phyloP scores from a whole-genome alignment of 2,888 invertebrate genomes.

The Zonitis immaculata region DNA sequence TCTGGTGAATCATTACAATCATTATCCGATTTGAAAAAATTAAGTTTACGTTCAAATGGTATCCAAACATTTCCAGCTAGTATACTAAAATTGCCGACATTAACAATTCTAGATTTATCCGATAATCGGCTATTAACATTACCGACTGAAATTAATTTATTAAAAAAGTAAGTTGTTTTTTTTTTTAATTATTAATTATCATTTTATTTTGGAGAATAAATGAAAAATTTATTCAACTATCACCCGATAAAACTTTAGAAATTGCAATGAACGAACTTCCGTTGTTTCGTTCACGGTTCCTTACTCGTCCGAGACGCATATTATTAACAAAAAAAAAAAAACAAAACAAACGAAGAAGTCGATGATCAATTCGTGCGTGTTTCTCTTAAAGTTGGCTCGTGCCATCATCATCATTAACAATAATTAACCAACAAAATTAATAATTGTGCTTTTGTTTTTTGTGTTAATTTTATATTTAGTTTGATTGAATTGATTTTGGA shows the following conservation, averaged over 20 bases:
- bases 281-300: slow-evolving; percentile 41
- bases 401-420: slow-evolving; percentile 7
- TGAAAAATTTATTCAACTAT: no score
- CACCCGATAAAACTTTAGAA: slow-evolving; percentile 23
- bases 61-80: slow-evolving; percentile 58
- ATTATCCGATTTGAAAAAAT: slow-evolving; percentile 42
- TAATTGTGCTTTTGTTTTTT: background rate
- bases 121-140: slow-evolving; percentile 62
- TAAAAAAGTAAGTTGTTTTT: slow-evolving; percentile 51
- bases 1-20: slow-evolving; percentile 43
- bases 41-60: slow-evolving; percentile 53
- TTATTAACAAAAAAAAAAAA: slow-evolving; percentile 37
- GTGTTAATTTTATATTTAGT: slow-evolving; percentile 51
- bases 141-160: slow-evolving; percentile 59
- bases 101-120: slow-evolving; percentile 64
- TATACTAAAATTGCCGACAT: slow-evolving; percentile 55
- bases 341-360: slow-evolving; percentile 30
- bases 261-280: slow-evolving; percentile 42
- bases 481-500: slow-evolving; percentile 67
- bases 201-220: background rate
- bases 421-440: background rate
- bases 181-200: no score
- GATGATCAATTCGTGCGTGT: slow-evolving; percentile 38
- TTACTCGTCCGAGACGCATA: slow-evolving; percentile 40
- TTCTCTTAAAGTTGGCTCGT: slow-evolving; percentile 20